Evolutionary conservation across 2,113 vertebrate genomes (phyloP).

Genomic region (Grallaria varia): DNA sequence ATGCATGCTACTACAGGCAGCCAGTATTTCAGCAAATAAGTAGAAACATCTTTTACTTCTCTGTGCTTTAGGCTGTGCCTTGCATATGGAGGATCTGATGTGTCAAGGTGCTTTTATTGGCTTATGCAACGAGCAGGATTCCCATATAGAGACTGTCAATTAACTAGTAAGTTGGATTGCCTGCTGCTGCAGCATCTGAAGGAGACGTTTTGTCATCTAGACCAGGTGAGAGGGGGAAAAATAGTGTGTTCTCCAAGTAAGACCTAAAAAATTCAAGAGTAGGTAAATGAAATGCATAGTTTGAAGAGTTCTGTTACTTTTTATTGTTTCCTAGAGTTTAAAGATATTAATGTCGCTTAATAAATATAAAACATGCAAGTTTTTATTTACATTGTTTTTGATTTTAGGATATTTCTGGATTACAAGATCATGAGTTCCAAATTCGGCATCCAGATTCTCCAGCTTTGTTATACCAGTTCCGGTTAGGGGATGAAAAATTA

Average conservation of each 20-base stretch:
- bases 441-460: conserved; percentile 91
- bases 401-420: conserved; percentile 87
- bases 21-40: neutral
- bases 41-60: neutral
- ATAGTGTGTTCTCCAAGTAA: neutral
- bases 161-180: conserved; percentile 87
- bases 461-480: conserved; percentile 90
- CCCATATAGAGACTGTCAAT: conserved; percentile 93
- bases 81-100: conserved; percentile 92
- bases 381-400: neutral
- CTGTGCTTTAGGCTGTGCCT: conserved; percentile 83
- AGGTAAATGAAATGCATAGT: neutral
- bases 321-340: neutral
- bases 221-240: conserved; percentile 81
- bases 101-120: conserved; percentile 95
- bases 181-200: conserved; percentile 93
- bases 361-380: neutral
- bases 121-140: conserved; percentile 96
- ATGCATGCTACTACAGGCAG: neutral
- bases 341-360: neutral
- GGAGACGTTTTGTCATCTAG: conserved; percentile 93
- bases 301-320: neutral
- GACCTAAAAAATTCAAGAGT: neutral
- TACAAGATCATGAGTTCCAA: conserved; percentile 96
- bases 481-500: conserved; percentile 94